These are phyloP conservation scores for Andrena marginata DNA, from an alignment of 2,888 invertebrate species.

Conservation along the genomic window DNA sequence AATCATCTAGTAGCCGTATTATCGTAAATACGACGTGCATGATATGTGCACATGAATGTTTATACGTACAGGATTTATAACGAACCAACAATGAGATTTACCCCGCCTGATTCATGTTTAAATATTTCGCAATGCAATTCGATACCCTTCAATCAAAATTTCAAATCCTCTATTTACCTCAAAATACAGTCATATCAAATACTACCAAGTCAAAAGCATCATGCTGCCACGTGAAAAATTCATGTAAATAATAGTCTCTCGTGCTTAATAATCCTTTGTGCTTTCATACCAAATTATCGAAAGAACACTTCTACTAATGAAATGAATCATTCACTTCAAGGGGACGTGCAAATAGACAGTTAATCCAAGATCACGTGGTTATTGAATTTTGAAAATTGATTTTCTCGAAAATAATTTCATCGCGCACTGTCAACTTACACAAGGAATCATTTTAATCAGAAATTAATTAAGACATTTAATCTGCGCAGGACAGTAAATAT, in stretches of 20 bases:
- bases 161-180: not conserved
- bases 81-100: conserved; percentile 24
- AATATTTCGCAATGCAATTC: conserved; percentile 6
- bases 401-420: too few relatives aligned
- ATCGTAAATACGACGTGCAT: conserved; percentile 6
- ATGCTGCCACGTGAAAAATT: not conserved
- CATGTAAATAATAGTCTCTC: too few relatives aligned
- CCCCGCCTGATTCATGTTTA: not conserved
- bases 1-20: conserved; percentile 12
- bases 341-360: too few relatives aligned
- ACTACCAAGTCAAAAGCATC: not conserved
- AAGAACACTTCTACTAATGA: conserved; percentile 1
- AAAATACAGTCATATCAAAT: not conserved
- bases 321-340: conserved; percentile 29
- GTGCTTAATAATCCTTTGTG: too few relatives aligned
- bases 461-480: too few relatives aligned
- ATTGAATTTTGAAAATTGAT: too few relatives aligned
- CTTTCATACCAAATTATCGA: not conserved
- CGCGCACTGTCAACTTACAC: too few relatives aligned
- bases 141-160: not conserved
- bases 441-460: too few relatives aligned
- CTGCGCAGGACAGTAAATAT: too few relatives aligned
- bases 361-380: too few relatives aligned
- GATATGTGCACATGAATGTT: conserved; percentile 26
- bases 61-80: conserved; percentile 48